Percentiles rank a stretch among this genome's conserved stretches.
phyloP scores from a whole-genome alignment of 2,797 vertebrate genomes.

The Arrhamphus sclerolepis region DNA sequence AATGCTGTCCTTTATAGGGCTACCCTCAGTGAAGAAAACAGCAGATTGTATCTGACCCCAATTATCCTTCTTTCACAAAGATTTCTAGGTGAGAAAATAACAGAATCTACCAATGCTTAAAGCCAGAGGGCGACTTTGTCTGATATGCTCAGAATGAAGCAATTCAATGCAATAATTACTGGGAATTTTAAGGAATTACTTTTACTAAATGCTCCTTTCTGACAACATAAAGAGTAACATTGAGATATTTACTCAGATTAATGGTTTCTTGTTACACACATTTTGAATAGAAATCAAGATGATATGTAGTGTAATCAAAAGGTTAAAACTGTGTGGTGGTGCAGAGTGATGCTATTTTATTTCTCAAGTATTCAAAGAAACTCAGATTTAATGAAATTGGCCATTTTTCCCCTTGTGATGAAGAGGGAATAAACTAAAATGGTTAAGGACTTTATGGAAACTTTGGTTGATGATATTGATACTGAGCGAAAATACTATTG shows the following conservation, averaged over 20 bases:
- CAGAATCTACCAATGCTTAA: conserved; percentile 17
- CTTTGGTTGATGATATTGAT: conserved; percentile 18
- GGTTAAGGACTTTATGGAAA: conserved; percentile 38
- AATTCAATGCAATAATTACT: conserved; percentile 43
- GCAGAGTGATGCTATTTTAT: too few relatives aligned
- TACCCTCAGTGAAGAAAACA: conserved; percentile 29
- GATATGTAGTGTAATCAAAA: too few relatives aligned
- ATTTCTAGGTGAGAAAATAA: conserved; percentile 37
- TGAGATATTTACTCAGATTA: background rate
- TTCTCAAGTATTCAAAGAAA: conserved; percentile 14
- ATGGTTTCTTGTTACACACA: too few relatives aligned
- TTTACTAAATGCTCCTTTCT: background rate
- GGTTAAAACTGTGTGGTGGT: too few relatives aligned
- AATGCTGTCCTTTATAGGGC: conserved; percentile 35
- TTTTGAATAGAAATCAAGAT: too few relatives aligned
- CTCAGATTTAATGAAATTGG: conserved; percentile 8
- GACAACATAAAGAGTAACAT: background rate
- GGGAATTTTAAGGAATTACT: conserved; percentile 1
- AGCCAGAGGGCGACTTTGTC: conserved; percentile 15
- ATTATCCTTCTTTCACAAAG: conserved; percentile 50
- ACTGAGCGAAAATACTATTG: conserved; percentile 17
- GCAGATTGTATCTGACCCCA: conserved; percentile 48
- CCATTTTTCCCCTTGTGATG: conserved; percentile 2
- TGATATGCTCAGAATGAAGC: conserved; percentile 21
- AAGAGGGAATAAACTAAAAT: conserved; percentile 22